These are phyloP conservation scores for Caenorhabditis latens DNA, from an alignment of 1,140 invertebrate genomes.

Conservation along the genomic window DNA sequence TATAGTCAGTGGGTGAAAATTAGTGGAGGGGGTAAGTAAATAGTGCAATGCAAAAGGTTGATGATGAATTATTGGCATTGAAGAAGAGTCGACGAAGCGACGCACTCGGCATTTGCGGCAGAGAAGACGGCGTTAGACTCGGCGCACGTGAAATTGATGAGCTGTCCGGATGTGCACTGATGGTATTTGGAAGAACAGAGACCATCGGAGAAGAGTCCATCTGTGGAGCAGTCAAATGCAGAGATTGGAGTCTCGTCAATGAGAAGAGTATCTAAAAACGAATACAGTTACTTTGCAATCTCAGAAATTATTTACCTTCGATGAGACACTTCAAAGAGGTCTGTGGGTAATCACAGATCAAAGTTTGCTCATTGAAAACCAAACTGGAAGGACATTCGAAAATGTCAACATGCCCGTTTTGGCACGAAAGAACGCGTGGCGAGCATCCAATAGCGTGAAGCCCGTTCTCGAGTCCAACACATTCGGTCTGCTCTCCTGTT, in stretches of 20 bases:
- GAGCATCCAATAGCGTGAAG: conserved; percentile 42
- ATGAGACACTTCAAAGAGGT: conserved; percentile 47
- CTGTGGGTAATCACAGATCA: conserved; percentile 44
- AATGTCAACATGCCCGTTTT: conserved; percentile 33
- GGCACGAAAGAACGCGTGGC: conserved; percentile 30
- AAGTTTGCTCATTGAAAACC: conserved; percentile 43
- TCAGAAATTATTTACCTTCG: not conserved
- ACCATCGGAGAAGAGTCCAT: conserved; percentile 41
- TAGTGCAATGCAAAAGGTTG: not conserved
- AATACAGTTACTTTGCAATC: not conserved
- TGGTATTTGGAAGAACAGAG: conserved; percentile 10
- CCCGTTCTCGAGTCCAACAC: conserved; percentile 5
- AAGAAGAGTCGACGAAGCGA: conserved; percentile 4
- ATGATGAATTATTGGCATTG: conserved; percentile 23
- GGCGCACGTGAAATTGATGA: conserved; percentile 40
- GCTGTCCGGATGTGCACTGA: conserved; percentile 21
- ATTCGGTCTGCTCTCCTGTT: not conserved
- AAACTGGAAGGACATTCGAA: conserved; percentile 36
- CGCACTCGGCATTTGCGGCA: conserved; percentile 24
- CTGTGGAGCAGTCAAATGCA: conserved; percentile 19
- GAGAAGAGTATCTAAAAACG: conserved; percentile 21
- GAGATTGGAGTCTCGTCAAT: not conserved
- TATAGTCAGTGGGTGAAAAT: not conserved
- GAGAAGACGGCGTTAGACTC: conserved; percentile 33
- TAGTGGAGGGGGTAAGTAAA: not conserved